Evolutionary conservation across 2,888 invertebrate genomes (phyloP), one percentile per base, ranked within the genome.

Genomic region (Micoletzkya japonica): DNA sequence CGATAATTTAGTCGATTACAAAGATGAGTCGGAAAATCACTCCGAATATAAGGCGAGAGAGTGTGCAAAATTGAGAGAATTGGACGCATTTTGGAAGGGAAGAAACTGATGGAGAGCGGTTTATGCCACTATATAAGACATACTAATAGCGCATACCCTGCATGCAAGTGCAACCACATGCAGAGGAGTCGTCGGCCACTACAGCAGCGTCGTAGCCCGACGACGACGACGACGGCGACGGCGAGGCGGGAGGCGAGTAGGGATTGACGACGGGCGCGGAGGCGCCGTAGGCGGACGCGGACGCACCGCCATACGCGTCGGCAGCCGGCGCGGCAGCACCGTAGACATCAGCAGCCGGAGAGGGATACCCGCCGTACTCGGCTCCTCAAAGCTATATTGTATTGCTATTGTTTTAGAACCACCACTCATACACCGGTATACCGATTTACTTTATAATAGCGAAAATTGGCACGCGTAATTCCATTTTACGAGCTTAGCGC

Each of bases 101-200:
- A n/a, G n/a, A n/a, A n/a, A n/a, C n/a, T n/a, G n/a, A n/a, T n/a
- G n/a, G n/a, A n/a, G n/a, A n/a, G n/a, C n/a, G n/a, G n/a, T n/a
- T n/a, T n/a, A n/a, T n/a, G n/a, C n/a, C n/a, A n/a, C n/a, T n/a
- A n/a, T n/a, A n/a, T n/a, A n/a, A n/a, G n/a, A n/a, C 52, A 2
- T 17, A 24, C 20, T n/a, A 50, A 50, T 10, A n/a, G 50, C 28
- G 4, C 7, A 10, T 36, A 67, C 67, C 68, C n/a, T 68, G 68
- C 58, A 58, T 44, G 34, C 68, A 68, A 20, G 68, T 68, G 68
- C 68, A 68, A 36, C 64, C 64, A 30, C 68, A 68, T 2, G 44
- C 68, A 36, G 66, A 66, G 6, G 10, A 1, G 17, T 7, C 10
- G 24, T 57, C 57, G 1, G 58, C 20, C 26, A 30, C 30, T 10